phyloP scores from a whole-genome alignment of 2,113 vertebrate species.

The Charadrius vociferus region DNA sequence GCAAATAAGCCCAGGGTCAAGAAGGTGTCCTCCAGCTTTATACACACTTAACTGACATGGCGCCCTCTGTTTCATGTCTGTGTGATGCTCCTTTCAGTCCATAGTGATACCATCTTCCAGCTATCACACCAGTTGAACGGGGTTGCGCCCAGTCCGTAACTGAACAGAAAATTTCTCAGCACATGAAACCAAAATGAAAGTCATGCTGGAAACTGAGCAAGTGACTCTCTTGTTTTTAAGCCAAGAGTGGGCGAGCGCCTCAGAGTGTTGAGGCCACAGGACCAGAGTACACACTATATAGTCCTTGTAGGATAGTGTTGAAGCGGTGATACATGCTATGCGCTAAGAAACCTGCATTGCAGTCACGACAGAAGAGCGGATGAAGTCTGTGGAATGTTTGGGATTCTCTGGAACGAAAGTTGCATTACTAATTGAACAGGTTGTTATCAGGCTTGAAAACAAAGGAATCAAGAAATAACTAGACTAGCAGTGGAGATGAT shows the following conservation, averaged over 20 bases:
- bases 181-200: not conserved
- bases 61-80: not conserved
- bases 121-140: not conserved
- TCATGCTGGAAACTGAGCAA: not conserved
- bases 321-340: not conserved
- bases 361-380: not conserved
- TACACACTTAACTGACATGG: not conserved
- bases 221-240: not conserved
- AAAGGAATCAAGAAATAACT: not conserved
- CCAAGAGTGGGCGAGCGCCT: not conserved
- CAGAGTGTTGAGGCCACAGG: fast-evolving
- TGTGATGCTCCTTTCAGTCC: not conserved
- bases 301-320: not conserved
- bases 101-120: not conserved
- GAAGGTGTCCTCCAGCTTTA: not conserved
- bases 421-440: not conserved
- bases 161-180: not conserved
- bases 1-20: not conserved
- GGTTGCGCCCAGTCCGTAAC: not conserved
- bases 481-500: not conserved
- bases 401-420: not conserved
- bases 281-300: not conserved
- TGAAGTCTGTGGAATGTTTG: not conserved
- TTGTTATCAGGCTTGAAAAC: not conserved
- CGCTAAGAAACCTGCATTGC: not conserved